Evolutionary conservation across 2,113 vertebrate species (phyloP).

Genomic region (Sinocyclocheilus anshuiensis): DNA sequence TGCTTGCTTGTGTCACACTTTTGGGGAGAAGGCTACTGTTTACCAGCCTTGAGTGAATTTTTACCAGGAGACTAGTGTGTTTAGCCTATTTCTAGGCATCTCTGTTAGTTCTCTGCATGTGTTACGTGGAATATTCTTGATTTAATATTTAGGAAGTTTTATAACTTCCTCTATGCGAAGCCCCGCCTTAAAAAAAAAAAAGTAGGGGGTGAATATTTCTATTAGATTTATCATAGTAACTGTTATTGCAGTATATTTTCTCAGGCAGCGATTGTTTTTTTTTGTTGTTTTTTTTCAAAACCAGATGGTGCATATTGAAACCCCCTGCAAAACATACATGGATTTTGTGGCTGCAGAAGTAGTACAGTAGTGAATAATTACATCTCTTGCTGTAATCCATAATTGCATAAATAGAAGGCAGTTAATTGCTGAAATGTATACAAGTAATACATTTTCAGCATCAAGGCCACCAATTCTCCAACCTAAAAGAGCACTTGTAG

Average conservation of each 20-base stretch:
- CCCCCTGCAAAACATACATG: neutral
- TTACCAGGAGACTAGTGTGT: conserved; percentile 3
- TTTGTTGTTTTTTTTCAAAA: neutral
- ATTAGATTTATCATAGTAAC: conserved; percentile 11
- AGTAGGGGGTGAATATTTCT: neutral
- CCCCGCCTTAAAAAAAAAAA: neutral
- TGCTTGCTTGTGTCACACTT: neutral
- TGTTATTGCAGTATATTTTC: neutral
- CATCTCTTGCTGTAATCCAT: conserved; percentile 6
- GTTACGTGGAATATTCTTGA: conserved; percentile 15
- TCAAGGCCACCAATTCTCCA: neutral
- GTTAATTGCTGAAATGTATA: conserved; percentile 3
- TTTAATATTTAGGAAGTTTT: neutral
- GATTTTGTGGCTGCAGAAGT: conserved; percentile 6
- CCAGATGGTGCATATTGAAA: conserved; percentile 13
- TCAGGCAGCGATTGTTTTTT: neutral
- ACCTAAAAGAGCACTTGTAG: neutral
- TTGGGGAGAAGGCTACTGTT: neutral
- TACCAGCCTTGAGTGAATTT: neutral
- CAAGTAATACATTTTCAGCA: conserved; percentile 5
- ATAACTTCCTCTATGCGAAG: neutral
- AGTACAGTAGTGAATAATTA: conserved; percentile 10
- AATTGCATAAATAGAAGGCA: conserved; percentile 25
- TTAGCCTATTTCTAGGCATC: neutral
- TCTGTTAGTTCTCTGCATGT: conserved; percentile 17